Evolutionary conservation across 2,888 invertebrate species (phyloP).

Genomic region (Polyploca ridens): DNA sequence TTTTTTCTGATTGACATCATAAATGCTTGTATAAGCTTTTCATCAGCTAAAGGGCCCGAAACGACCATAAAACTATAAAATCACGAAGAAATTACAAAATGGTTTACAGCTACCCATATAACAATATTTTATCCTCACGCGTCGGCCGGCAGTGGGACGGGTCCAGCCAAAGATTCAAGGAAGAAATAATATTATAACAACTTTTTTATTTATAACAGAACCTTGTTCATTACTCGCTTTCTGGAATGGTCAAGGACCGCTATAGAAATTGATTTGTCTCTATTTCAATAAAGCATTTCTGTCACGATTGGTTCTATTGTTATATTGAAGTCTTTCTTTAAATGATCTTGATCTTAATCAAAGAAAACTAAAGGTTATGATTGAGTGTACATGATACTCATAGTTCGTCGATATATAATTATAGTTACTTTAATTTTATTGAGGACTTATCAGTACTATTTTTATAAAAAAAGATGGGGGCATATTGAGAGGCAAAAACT

Average conservation of each 20-base stretch:
- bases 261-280: constrained; percentile 66
- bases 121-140: constrained; percentile 77
- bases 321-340: constrained; percentile 45
- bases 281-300: constrained; percentile 64
- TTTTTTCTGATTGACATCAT: constrained; percentile 57
- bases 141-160: constrained; percentile 33
- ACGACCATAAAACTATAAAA: constrained; percentile 76
- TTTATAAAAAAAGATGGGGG: no score
- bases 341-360: constrained; percentile 73
- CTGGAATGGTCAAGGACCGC: constrained; percentile 74
- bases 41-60: constrained; percentile 61
- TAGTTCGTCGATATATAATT: constrained; percentile 1
- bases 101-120: constrained; percentile 74
- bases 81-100: constrained; percentile 72
- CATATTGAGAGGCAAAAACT: no score
- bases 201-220: constrained; percentile 59
- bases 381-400: constrained; percentile 23
- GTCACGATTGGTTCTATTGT: constrained; percentile 71
- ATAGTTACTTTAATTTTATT: not conserved
- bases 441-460: not conserved
- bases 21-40: constrained; percentile 57
- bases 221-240: constrained; percentile 64
- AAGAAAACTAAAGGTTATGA: constrained; percentile 35
- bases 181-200: constrained; percentile 41
- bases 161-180: constrained; percentile 36